Evolutionary conservation across 2,113 vertebrate genomes (phyloP).

Genomic region (Paraplagusia blochii): DNA sequence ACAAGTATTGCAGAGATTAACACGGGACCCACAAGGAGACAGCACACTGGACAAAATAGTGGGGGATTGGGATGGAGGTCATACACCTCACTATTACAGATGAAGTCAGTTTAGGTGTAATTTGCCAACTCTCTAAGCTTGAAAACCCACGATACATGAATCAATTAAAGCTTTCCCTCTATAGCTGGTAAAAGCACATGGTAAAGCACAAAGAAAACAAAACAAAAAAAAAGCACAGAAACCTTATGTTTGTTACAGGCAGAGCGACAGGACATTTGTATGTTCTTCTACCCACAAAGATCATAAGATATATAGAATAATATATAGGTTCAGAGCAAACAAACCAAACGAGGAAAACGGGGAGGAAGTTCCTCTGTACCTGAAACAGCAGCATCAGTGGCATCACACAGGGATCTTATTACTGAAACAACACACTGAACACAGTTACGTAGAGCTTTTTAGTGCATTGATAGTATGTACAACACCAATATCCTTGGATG

Average conservation of each 20-base stretch:
- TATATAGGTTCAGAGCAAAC: conserved; percentile 57
- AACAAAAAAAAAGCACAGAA: conserved; percentile 47
- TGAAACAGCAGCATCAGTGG: conserved; percentile 74
- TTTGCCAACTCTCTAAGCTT: conserved; percentile 31
- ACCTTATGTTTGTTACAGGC: conserved; percentile 56
- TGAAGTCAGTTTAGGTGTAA: conserved; percentile 16
- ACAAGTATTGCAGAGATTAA: conserved; percentile 10
- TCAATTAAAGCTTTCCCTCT: conserved; percentile 35
- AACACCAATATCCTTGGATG: conserved; percentile 59
- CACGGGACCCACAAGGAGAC: conserved; percentile 30
- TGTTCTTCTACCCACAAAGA: conserved; percentile 65
- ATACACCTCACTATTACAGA: conserved; percentile 19
- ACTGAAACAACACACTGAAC: conserved; percentile 68
- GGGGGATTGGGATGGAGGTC: conserved; percentile 14
- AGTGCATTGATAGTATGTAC: conserved; percentile 76
- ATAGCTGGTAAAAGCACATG: conserved; percentile 28
- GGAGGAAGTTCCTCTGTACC: conserved; percentile 50
- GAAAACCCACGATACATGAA: conserved; percentile 24
- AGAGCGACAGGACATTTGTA: conserved; percentile 61
- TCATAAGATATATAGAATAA: conserved; percentile 64
- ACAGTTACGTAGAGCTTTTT: conserved; percentile 68
- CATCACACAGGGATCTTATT: conserved; percentile 58
- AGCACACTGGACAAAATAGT: conserved; percentile 25
- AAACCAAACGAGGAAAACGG: conserved; percentile 58
- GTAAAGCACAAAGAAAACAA: conserved; percentile 45